Evolutionary conservation across 2,888 invertebrate species (phyloP), one percentile per base, ranked within the genome.

Genomic region (Parnassius apollo): DNA sequence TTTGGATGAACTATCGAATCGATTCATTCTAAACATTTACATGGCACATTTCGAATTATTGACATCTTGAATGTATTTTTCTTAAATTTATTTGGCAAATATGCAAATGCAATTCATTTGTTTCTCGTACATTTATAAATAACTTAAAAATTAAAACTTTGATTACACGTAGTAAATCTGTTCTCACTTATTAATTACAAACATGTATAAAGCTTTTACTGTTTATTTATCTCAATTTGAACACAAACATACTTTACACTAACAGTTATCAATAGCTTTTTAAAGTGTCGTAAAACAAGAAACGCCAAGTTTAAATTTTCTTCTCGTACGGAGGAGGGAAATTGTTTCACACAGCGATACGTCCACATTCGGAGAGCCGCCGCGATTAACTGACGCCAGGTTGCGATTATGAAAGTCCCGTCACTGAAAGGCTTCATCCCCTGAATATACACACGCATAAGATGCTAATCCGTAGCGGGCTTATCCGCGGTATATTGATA

Each of bases 11-110:
- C 75, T 81, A 35, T 89, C 87, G 58, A 89, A 79, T 78, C 84
- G 87, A 82, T 88, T 91, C 91, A 91, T 91, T 78, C 85, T 71
- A 81, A 77, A 66, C 66, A 66, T 56, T 60, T 68, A 67, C 57
- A 45, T 44, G 49, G 2, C 12, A 9, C 18, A 54, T 12, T n/a
- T 49, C 42, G 2, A 22, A 54, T 12, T 53, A 42, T 1, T 7
- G 2, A 22, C 56, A 56, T 56, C 25, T 56, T 48, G 13, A 12
- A 48, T 9, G 13, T 48, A 48, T 9, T 11, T 46, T 46, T 11
- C 2, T 44, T 44, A 9, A 25, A 44, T 44, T 44, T 44, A 44
- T 44, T 44, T 44, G 11, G 25, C 25, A 2, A 44, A 44, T 10
- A 44, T 44, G 44, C 9, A 44, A 44, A 44, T 1, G 10, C 9